phyloP scores from a whole-genome alignment of 2,888 invertebrate genomes.

The Anthoptus insignis region DNA sequence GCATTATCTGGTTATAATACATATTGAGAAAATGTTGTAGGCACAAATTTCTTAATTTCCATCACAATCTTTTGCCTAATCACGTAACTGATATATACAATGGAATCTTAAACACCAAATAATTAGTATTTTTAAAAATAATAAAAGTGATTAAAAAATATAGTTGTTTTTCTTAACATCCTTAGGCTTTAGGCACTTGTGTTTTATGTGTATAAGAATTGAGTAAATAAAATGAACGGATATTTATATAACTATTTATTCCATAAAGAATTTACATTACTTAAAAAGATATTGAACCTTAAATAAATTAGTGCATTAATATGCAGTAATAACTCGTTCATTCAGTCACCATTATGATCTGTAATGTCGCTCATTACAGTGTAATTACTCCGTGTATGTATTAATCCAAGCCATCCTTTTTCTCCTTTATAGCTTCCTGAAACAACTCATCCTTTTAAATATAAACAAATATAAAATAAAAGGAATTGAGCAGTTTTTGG shows the following conservation, averaged over 20 bases:
- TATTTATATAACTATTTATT: no score
- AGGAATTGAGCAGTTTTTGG: no score
- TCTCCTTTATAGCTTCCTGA: conserved; percentile 95
- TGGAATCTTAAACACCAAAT: conserved; percentile 63
- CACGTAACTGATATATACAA: conserved; percentile 55
- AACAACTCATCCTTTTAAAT: conserved; percentile 60
- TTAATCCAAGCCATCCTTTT: conserved; percentile 94
- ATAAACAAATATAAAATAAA: no score
- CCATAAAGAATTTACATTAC: no score
- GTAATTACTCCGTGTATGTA: no score
- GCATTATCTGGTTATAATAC: conserved; percentile 81
- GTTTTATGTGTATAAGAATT: neutral
- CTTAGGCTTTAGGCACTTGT: neutral
- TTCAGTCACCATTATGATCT: no score
- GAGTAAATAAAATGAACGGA: neutral
- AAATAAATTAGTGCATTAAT: no score
- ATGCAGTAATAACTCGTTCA: no score
- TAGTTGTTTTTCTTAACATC: conserved; percentile 29
- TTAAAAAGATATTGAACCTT: no score
- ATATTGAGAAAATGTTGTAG: conserved; percentile 69
- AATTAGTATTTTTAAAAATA: conserved; percentile 56
- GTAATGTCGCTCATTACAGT: no score
- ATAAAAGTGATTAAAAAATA: conserved; percentile 52
- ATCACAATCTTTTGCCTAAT: conserved; percentile 69
- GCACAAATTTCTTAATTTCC: conserved; percentile 69